Conservation (phyloP, 2,888 invertebrate genomes). For the Dorcus hopei region DNA sequence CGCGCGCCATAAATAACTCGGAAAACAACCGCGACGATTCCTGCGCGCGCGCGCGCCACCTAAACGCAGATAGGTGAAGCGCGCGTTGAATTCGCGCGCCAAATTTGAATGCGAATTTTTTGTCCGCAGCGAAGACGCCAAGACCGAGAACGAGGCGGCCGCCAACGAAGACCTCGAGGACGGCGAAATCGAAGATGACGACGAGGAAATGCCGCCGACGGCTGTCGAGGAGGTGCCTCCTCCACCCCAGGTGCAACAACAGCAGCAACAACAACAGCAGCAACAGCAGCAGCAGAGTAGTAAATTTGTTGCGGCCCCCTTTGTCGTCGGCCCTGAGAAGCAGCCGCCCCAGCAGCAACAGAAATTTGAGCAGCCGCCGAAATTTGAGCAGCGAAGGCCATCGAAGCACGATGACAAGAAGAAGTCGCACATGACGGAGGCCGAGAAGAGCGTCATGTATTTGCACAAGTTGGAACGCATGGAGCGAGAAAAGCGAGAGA, state of each 20-base stretch:
- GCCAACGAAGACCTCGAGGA: slow-evolving; percentile 72
- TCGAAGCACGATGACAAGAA: slow-evolving; percentile 36
- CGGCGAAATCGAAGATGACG: slow-evolving; percentile 77
- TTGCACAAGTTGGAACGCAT: slow-evolving; percentile 44
- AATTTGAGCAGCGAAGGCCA: slow-evolving; percentile 15
- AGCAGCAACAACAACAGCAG: slow-evolving; percentile 38
- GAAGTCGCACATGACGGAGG: slow-evolving; percentile 46
- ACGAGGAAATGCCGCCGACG: slow-evolving; percentile 55
- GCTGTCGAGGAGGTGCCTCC: slow-evolving; percentile 30
- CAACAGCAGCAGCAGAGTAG: not conserved
- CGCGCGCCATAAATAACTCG: not conserved
- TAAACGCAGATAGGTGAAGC: slow-evolving; percentile 5
- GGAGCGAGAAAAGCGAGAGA: slow-evolving; percentile 46
- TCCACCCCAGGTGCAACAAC: slow-evolving; percentile 49
- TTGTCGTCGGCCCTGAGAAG: slow-evolving; percentile 40
- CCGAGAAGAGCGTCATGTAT: slow-evolving; percentile 47
- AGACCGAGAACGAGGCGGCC: slow-evolving; percentile 20
- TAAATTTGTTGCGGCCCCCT: slow-evolving; percentile 36
- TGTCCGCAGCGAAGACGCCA: slow-evolving; percentile 22
- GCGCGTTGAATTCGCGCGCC: not conserved
- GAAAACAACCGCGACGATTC: no score
- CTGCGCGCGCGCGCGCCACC: slow-evolving; percentile 6
- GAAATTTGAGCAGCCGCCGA: slow-evolving; percentile 12
- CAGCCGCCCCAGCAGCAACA: not conserved
- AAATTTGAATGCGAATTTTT: not conserved